phyloP scores from a whole-genome alignment of 2,113 vertebrate species.

The Willisornis vidua region DNA sequence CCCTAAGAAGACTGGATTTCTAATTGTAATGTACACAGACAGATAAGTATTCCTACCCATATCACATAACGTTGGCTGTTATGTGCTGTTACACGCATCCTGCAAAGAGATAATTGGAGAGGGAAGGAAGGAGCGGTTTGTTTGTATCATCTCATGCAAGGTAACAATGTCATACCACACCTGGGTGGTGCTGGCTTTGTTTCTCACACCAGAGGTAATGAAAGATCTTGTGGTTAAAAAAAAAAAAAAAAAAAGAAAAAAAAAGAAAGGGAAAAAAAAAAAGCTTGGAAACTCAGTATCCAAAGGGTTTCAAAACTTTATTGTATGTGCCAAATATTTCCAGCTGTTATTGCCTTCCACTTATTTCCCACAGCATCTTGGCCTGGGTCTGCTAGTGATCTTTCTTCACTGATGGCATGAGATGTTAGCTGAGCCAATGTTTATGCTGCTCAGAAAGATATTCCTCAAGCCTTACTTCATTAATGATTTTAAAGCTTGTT shows the following conservation, averaged over 20 bases:
- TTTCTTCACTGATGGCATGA: slow-evolving; percentile 51
- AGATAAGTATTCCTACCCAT: neutral
- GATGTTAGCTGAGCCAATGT: slow-evolving; percentile 67
- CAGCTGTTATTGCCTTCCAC: slow-evolving; percentile 67
- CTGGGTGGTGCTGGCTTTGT: neutral
- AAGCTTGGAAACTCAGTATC: slow-evolving; percentile 9
- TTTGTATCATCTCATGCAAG: neutral
- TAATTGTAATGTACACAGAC: neutral
- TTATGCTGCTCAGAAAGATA: slow-evolving; percentile 57
- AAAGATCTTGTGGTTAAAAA: neutral
- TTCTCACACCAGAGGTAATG: slow-evolving; percentile 23
- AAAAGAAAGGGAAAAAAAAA: no score
- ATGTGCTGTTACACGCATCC: neutral
- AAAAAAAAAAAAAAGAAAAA: neutral
- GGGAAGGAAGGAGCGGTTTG: neutral
- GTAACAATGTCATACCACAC: neutral
- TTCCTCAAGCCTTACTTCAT: slow-evolving; percentile 56
- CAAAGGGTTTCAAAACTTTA: slow-evolving; percentile 58
- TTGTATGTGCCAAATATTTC: slow-evolving; percentile 68
- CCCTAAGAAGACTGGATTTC: neutral
- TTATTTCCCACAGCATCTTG: slow-evolving; percentile 74
- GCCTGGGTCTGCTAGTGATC: slow-evolving; percentile 55
- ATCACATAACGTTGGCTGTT: neutral
- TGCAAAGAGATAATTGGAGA: neutral
- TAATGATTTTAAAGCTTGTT: slow-evolving; percentile 59